Base-by-base conservation (phyloP, 2,797 vertebrate species). In the Enteromius radiatus region DNA sequence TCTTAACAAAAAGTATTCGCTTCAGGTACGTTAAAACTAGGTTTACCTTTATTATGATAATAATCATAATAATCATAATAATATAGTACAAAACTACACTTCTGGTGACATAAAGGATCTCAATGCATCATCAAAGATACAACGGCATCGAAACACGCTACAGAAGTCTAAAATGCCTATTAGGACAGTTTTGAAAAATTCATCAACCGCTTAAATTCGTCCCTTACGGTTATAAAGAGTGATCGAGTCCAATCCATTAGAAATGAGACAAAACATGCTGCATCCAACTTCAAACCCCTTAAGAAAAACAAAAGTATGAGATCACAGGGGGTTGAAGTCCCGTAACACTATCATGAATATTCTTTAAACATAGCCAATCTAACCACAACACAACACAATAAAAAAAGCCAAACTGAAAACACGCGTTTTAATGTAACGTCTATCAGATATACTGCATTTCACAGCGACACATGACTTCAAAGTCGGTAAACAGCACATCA, bases 401-500 rank as follows among this genome's bases (percentile, higher is more conserved):
- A 10, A 45, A 31, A 26, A 28, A n/a, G n/a, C 8, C 2, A 41
- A 52, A 33, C 64, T 0, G 33, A 52, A 36, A 4, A 80, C 70
- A 73, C 1, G n/a, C 56, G 84, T 81, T 28, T 69, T 81, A 14
- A 67, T 49, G 83, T 84, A 17, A 86, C 90, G 86, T 84, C 76
- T 19, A 64, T 84, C 87, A 90, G 92, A 93, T 93, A 90, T 87
- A 91, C 87, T 75, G 86, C 59, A 78, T 91, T 92, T 86, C 56
- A 85, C 84, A 82, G 23, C 70, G 73, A 84, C 89, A 88, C 87
- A 82, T 87, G 84, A 94, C 94, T 95, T 95, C 94, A 94, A 95
- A 94, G 93, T 89, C 87, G 92, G 88, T 89, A 90, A 88, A 89
- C 90, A 85, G 92, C 89, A 96, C 94, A 95, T 97, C 95, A 96